These are phyloP conservation scores for Asarcornis scutulata DNA, from an alignment of 2,113 vertebrate genomes.

Conservation along the genomic window DNA sequence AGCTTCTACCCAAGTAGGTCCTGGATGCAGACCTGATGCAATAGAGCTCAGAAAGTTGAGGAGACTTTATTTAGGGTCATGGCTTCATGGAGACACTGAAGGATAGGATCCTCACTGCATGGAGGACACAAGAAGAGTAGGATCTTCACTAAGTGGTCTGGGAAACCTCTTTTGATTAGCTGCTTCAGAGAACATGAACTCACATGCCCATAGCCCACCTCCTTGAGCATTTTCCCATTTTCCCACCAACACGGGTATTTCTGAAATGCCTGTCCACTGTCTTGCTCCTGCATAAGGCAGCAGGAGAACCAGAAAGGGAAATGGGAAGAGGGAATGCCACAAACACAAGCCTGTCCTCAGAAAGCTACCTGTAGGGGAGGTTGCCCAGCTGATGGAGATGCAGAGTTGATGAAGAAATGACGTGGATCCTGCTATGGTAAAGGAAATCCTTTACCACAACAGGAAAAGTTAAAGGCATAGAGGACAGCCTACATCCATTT, in stretches of 20 bases:
- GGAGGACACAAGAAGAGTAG: not conserved
- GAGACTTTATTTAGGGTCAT: not conserved
- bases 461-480: not conserved
- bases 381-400: not conserved
- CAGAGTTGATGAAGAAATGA: not conserved
- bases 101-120: not conserved
- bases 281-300: not conserved
- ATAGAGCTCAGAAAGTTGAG: not conserved
- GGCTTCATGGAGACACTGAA: not conserved
- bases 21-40: accelerated
- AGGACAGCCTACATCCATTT: not conserved
- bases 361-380: not conserved
- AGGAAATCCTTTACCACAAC: not conserved
- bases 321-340: not conserved
- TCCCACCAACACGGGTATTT: not conserved
- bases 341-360: not conserved
- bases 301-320: not conserved
- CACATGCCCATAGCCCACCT: not conserved
- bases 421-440: too few relatives aligned
- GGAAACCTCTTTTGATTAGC: not conserved
- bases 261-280: not conserved
- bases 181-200: not conserved
- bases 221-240: not conserved
- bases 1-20: not conserved
- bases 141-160: not conserved